phyloP scores from a whole-genome alignment of 2,888 invertebrate species.

The Harmothoe impar region DNA sequence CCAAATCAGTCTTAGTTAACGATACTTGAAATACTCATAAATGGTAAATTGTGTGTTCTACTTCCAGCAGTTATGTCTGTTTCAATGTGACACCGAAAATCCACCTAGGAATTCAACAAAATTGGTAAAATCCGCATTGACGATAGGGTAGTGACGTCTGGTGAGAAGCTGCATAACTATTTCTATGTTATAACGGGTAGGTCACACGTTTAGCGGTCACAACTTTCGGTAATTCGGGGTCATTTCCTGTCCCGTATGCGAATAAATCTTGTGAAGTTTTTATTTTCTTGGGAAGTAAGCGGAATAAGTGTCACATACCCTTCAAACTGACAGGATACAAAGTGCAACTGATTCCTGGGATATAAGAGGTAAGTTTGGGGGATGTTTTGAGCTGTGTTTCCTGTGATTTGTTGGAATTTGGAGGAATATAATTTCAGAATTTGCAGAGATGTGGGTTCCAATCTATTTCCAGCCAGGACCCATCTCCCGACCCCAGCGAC shows the following conservation, averaged over 20 bases:
- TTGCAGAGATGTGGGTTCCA: no score
- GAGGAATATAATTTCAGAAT: no score
- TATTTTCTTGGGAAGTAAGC: not conserved
- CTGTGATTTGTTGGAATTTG: no score
- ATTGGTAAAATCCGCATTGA: not conserved
- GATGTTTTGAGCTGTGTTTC: no score
- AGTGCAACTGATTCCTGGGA: no score
- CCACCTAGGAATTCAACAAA: not conserved
- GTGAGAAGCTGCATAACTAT: not conserved
- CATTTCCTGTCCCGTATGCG: constrained; percentile 22
- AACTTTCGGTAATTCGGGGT: not conserved
- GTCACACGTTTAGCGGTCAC: not conserved
- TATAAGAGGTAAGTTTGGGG: no score
- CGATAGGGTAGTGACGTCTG: not conserved
- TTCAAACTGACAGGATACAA: not conserved
- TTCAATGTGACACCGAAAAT: not conserved
- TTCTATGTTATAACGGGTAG: no score
- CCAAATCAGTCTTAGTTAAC: not conserved
- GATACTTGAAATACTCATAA: no score
- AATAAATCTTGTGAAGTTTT: not conserved
- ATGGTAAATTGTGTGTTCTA: no score
- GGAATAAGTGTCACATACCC: not conserved
- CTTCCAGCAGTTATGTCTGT: no score
- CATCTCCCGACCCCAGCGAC: no score
- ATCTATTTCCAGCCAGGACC: no score